Percentiles rank a stretch among this genome's conserved stretches.
Evolutionary conservation across 1,140 invertebrate genomes (phyloP).

Genomic region (Lycorma delicatula): DNA sequence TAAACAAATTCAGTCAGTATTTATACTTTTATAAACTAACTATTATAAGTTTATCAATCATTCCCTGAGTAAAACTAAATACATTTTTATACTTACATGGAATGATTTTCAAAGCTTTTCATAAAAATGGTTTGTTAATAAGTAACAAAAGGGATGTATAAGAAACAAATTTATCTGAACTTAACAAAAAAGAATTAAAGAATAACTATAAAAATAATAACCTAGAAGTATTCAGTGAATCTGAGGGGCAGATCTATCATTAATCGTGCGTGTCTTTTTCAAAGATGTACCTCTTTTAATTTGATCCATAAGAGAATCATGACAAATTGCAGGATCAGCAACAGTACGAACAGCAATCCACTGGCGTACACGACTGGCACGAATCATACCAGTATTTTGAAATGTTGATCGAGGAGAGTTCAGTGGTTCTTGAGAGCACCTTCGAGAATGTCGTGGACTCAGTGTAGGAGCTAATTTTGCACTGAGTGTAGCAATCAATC

Average conservation of each 20-base stretch:
- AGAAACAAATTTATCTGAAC: no score
- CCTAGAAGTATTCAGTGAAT: no score
- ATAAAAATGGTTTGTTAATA: no score
- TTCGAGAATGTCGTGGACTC: slow-evolving; percentile 42
- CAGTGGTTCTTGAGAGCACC: slow-evolving; percentile 24
- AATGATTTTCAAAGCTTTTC: no score
- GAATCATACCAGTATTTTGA: slow-evolving; percentile 9
- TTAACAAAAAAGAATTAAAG: no score
- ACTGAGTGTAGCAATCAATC: slow-evolving; percentile 60
- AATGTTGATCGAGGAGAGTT: slow-evolving; percentile 29
- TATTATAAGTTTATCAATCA: no score
- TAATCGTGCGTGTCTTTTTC: slow-evolving; percentile 53
- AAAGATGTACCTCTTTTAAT: slow-evolving; percentile 75
- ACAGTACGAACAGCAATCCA: slow-evolving; percentile 48
- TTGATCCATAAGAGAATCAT: slow-evolving; percentile 76
- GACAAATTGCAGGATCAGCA: slow-evolving; percentile 45
- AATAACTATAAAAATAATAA: no score
- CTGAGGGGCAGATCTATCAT: slow-evolving; percentile 59
- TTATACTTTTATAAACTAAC: no score
- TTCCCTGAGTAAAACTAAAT: no score
- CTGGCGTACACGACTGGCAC: slow-evolving; percentile 53
- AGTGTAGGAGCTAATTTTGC: slow-evolving; percentile 55
- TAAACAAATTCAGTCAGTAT: no score
- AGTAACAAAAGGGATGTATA: no score
- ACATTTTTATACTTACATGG: no score